phyloP scores from a whole-genome alignment of 2,113 vertebrate species.

The Calypte anna region DNA sequence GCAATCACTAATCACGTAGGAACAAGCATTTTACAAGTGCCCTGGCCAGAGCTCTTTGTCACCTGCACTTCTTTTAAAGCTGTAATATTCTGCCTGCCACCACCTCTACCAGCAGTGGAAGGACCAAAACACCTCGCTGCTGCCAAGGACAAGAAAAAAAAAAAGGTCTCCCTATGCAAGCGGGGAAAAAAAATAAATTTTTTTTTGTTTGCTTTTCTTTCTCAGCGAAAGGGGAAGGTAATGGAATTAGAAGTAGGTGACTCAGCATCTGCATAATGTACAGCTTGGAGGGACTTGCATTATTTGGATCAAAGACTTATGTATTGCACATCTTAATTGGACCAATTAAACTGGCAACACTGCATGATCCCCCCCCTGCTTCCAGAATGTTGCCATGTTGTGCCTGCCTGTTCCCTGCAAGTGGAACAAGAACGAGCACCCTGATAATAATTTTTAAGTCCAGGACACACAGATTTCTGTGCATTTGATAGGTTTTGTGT shows the following conservation, averaged over 20 bases:
- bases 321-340: constrained; percentile 51
- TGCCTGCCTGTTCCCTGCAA: neutral
- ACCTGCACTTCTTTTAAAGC: neutral
- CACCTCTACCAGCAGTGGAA: neutral
- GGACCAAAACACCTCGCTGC: neutral
- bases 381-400: neutral
- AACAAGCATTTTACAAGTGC: neutral
- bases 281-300: constrained; percentile 57
- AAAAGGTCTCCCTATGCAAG: neutral
- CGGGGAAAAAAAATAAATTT: fast-evolving
- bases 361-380: neutral
- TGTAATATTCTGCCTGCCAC: neutral
- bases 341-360: constrained; percentile 56
- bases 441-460: neutral
- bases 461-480: neutral
- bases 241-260: constrained; percentile 32
- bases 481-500: neutral
- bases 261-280: constrained; percentile 37
- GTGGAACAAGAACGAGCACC: neutral
- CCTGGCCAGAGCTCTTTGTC: neutral
- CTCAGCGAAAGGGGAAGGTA: neutral
- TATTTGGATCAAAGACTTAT: constrained; percentile 42
- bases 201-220: neutral
- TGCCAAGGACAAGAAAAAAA: neutral
- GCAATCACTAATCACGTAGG: constrained; percentile 51